These are phyloP conservation scores for Colossoma macropomum DNA, from an alignment of 2,113 vertebrate species.

Conservation along the genomic window DNA sequence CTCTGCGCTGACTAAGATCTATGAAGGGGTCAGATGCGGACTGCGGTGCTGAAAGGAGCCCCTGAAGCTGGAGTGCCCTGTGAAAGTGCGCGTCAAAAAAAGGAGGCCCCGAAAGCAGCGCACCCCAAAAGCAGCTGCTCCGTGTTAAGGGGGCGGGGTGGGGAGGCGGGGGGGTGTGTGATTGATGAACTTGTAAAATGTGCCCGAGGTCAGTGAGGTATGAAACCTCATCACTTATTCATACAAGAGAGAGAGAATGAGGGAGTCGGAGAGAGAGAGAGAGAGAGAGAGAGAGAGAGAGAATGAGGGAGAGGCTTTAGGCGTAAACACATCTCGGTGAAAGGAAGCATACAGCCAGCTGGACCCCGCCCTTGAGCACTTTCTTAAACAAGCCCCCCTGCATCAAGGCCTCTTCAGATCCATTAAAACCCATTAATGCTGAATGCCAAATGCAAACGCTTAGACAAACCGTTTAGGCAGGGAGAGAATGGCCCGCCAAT, in stretches of 20 bases:
- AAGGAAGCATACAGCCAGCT: slow-evolving; percentile 26
- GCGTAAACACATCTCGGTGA: slow-evolving; percentile 41
- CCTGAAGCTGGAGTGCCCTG: not conserved
- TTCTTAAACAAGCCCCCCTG: slow-evolving; percentile 55
- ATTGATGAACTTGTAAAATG: slow-evolving; percentile 62
- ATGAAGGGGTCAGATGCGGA: slow-evolving; percentile 42
- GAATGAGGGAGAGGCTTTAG: slow-evolving; percentile 32
- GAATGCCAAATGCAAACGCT: slow-evolving; percentile 41
- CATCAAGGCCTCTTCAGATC: slow-evolving; percentile 55
- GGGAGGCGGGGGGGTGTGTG: slow-evolving; percentile 19
- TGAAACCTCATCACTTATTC: slow-evolving; percentile 59
- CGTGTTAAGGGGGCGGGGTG: not conserved
- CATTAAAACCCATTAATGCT: slow-evolving; percentile 60
- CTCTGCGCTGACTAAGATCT: slow-evolving; percentile 48
- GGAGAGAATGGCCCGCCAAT: slow-evolving; percentile 26
- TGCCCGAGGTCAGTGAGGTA: slow-evolving; percentile 55
- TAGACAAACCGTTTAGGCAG: slow-evolving; percentile 42
- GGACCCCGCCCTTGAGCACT: slow-evolving; percentile 51
- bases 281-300: slow-evolving; percentile 1
- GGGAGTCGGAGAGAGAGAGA: slow-evolving; percentile 2
- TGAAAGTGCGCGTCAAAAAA: not conserved
- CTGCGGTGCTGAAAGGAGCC: not conserved
- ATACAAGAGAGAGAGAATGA: slow-evolving; percentile 35
- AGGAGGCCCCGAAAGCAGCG: slow-evolving; percentile 29
- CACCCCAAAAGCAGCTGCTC: slow-evolving; percentile 52